phyloP scores from a whole-genome alignment of 64 coral and sea anemone species.

The Dendronephthya gigantea region DNA sequence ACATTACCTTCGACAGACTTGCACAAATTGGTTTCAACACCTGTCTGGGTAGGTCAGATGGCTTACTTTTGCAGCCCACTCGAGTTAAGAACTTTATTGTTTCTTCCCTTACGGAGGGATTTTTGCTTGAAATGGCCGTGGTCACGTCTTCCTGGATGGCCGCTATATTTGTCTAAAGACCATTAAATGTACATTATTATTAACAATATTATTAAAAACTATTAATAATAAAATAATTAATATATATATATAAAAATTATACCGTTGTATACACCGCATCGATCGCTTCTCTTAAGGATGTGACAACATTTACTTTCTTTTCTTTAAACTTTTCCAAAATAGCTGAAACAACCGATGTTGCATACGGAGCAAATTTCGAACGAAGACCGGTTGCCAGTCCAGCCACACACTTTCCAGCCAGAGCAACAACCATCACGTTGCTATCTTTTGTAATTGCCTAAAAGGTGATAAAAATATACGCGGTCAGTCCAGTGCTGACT shows the following conservation, averaged over 20 bases:
- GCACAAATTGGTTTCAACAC: conserved; percentile 67
- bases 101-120: conserved; percentile 79
- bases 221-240: background rate
- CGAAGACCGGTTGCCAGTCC: conserved; percentile 60
- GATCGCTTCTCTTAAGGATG: conserved; percentile 75
- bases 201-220: background rate
- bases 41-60: conserved; percentile 58
- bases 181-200: too few relatives aligned
- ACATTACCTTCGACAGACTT: conserved; percentile 60
- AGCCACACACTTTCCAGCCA: conserved; percentile 60
- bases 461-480: background rate
- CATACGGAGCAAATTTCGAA: conserved; percentile 63
- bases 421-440: conserved; percentile 77
- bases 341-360: conserved; percentile 37
- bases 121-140: conserved; percentile 65
- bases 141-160: conserved; percentile 81
- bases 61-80: conserved; percentile 64
- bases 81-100: conserved; percentile 77
- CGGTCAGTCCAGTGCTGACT: too few relatives aligned
- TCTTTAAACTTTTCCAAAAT: conserved; percentile 97
- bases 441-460: conserved; percentile 86
- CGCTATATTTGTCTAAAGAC: conserved; percentile 59
- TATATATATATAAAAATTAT: background rate
- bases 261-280: conserved; percentile 70
- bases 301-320: conserved; percentile 80